Evolutionary conservation across 2,113 vertebrate species (phyloP), one percentile per base, ranked within the genome.

Genomic region (Andinoacara biseriatus): DNA sequence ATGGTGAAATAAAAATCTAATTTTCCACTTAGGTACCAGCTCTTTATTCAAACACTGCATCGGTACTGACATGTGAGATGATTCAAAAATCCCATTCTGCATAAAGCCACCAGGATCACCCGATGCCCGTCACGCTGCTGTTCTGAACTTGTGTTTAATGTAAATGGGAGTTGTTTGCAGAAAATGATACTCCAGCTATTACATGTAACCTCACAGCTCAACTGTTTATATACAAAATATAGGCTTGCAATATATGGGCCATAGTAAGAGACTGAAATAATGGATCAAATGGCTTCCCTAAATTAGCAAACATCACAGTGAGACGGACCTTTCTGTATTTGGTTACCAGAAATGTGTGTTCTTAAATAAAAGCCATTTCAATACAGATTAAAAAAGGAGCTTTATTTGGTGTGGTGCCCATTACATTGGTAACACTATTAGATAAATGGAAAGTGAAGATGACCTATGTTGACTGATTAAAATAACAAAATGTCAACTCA

Each of bases 361-460:
- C 24, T 72, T 72, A 72, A 72, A 72, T 72, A 72, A 72, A 72
- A 67, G 24, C 13, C 35, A 24, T 67, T 86, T 69, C 59, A 74
- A 63, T 74, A 52, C 54, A 17, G 65, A 67, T 89, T 46, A 74
- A 79, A 74, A 89, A 91, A 86, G 80, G 40, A 86, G 56, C 52
- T 93, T 94, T 94, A 94, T 93, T 94, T 93, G 72, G 75, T 86
- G 84, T 87, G 82, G 86, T 91, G 78, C 61, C 85, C 78, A 76
- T 86, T 87, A 92, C 89, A 92, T 63, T 87, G 86, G 87, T 86
- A 92, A 92, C 91, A 92, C 79, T 90, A 87, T 80, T 76, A 61
- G 89, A 92, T 89, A 88, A 84, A 90, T 87, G 72, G 74, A 86
- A 89, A 86, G 82, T 85, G 90, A 78, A 82, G 74, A 87, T 81